Evolutionary conservation across 2,113 vertebrate species (phyloP), one percentile per base, ranked within the genome.

Genomic region (Hepsetus odoe): DNA sequence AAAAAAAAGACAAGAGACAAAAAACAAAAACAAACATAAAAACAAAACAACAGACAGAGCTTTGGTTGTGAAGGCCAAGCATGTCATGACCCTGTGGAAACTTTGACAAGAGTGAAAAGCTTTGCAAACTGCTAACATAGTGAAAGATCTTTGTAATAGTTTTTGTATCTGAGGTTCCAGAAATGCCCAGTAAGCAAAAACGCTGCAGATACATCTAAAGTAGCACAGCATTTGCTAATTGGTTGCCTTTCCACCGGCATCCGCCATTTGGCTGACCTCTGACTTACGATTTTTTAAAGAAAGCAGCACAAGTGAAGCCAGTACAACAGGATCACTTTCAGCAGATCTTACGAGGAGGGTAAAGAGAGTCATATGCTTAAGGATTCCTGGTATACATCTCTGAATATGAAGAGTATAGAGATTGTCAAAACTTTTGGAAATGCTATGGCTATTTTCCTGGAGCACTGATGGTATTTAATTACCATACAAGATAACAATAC

Each of bases 391-490:
- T 40, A 16, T 64, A 24, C 16, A 49, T 20, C 26, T 76, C 22
- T 4, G 53, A 65, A 53, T 53, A 20, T 0, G 10, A 10, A 66
- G 64, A 76, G 22, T 33, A 55, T 33, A 67, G 61, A 56, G 44
- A 79, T 72, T 72, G 68, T 65, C 56, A 38, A 51, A 20, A 69
- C 24, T 72, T 12, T 32, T 56, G 65, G 35, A 74, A 49, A 56
- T 12, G 30, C 28, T 32, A 82, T 72, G 76, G 81, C 81, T 82
- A 20, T 82, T 56, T 35, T 79, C 81, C 72, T 65, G 22, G 18
- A 22, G 11, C 22, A 20, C 28, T 30, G 44, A 55, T 61, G 35
- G 13, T 18, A 56, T 51, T 42, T 38, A 59, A 32, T 68, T 44
- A 77, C 30, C 58, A 58, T 42, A 51, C 24, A 74, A 44, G 32